A percentile compares a stretch with the other conserved stretches of the same genome.
phyloP scores from a whole-genome alignment of 2,113 vertebrate genomes.

The Myrmecobius fasciatus region DNA sequence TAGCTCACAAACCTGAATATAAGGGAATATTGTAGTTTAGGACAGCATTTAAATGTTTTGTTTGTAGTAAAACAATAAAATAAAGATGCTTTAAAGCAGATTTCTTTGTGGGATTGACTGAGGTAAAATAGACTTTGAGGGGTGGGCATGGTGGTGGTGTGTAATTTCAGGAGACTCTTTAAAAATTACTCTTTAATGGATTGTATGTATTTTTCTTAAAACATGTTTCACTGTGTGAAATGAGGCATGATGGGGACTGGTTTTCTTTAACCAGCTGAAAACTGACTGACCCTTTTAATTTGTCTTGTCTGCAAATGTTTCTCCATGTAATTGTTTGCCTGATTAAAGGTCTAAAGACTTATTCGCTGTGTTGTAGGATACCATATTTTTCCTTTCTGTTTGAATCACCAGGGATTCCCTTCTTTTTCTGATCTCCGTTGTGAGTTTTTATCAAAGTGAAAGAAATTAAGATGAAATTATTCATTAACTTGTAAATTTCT shows the following conservation, averaged over 20 bases:
- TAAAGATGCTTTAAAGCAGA: neutral
- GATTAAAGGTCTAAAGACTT: slow-evolving; percentile 50
- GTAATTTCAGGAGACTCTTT: neutral
- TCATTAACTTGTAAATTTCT: slow-evolving; percentile 31
- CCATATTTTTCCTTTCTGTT: neutral
- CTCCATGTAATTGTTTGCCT: neutral
- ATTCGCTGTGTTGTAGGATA: neutral
- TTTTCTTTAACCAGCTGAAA: neutral
- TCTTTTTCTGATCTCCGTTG: neutral
- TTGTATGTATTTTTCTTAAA: neutral
- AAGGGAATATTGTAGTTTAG: slow-evolving; percentile 7
- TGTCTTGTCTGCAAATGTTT: neutral
- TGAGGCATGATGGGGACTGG: neutral
- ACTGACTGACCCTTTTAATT: slow-evolving; percentile 2
- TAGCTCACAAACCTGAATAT: neutral
- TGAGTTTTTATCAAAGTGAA: slow-evolving; percentile 48
- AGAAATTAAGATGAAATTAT: slow-evolving; percentile 38
- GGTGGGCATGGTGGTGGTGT: neutral
- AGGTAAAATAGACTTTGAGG: neutral
- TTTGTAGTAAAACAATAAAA: neutral
- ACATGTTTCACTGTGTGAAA: slow-evolving; percentile 7
- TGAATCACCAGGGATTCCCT: neutral
- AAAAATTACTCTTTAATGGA: neutral
- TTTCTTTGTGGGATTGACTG: neutral
- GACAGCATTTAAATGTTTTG: neutral